Evolutionary conservation across 2,888 invertebrate species (phyloP).

Genomic region (Malthinus flaveolus): DNA sequence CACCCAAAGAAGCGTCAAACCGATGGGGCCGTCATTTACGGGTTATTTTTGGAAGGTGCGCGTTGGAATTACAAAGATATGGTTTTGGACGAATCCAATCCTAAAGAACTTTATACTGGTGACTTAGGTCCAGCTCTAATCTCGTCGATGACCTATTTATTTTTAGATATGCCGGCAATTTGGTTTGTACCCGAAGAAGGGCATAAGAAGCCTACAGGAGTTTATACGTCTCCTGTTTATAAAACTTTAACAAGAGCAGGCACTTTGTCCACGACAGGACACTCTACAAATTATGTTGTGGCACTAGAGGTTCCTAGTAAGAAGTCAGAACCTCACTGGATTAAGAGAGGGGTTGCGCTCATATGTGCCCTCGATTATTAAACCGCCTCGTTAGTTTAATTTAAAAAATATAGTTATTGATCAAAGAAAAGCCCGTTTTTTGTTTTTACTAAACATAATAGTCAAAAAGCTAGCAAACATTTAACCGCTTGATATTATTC

Average conservation of each 20-base stretch:
- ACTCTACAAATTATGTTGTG: constrained; percentile 70
- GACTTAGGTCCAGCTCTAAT: not conserved
- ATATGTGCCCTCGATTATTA: constrained; percentile 61
- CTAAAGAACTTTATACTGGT: constrained; percentile 74
- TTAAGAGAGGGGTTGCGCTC: constrained; percentile 64
- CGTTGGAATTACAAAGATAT: constrained; percentile 67
- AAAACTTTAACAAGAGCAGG: constrained; percentile 68
- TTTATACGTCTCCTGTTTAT: constrained; percentile 67
- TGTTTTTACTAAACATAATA: no score
- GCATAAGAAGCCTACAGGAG: constrained; percentile 57
- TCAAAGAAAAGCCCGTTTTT: no score
- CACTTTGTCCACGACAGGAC: constrained; percentile 67
- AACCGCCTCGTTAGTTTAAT: constrained; percentile 17
- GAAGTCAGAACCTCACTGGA: constrained; percentile 62
- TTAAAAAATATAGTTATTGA: no score
- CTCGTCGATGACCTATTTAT: not conserved
- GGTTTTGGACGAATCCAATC: constrained; percentile 62
- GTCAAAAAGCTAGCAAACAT: no score
- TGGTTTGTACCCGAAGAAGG: constrained; percentile 70
- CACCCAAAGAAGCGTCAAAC: constrained; percentile 57
- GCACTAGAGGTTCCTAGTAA: constrained; percentile 63
- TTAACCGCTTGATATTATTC: no score
- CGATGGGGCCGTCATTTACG: constrained; percentile 68
- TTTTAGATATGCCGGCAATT: constrained; percentile 68
- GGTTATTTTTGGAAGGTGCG: constrained; percentile 77